Conservation (phyloP, 2,888 invertebrate genomes). For the Nezara viridula region DNA sequence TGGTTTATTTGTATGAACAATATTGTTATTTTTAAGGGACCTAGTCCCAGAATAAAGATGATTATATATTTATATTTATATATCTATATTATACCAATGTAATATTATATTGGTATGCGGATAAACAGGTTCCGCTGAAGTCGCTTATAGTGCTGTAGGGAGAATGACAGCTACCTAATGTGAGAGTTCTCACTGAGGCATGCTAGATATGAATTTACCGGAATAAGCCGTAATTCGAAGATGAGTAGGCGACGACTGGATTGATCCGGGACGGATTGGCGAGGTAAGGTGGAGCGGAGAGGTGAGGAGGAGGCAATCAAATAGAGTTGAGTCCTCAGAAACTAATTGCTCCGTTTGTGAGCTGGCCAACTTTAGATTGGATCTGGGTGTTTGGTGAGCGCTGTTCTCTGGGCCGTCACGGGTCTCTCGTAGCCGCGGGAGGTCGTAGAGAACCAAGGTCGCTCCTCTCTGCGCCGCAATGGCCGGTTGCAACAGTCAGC, state of each 20-base stretch:
- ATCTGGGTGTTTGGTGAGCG: not conserved
- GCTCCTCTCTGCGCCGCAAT: not conserved
- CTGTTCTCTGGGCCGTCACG: not conserved
- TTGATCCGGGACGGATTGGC: not conserved
- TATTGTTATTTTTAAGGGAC: too few relatives aligned
- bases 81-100: too few relatives aligned
- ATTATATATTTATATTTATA: too few relatives aligned
- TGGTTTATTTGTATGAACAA: too few relatives aligned
- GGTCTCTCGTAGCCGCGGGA: too few relatives aligned
- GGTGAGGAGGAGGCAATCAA: slow-evolving; percentile 9
- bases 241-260: not conserved
- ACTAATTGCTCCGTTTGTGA: slow-evolving; percentile 29
- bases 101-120: too few relatives aligned
- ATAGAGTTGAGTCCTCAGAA: not conserved
- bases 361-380: slow-evolving; percentile 25
- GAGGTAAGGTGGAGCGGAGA: not conserved
- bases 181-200: too few relatives aligned
- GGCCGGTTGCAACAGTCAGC: not conserved
- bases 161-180: too few relatives aligned
- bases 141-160: too few relatives aligned
- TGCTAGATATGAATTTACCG: not conserved
- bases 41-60: too few relatives aligned
- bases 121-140: too few relatives aligned
- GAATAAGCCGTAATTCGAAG: not conserved
- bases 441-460: not conserved